Conservation (phyloP, 2,888 invertebrate species). For the Lasioglossum calceatum region DNA sequence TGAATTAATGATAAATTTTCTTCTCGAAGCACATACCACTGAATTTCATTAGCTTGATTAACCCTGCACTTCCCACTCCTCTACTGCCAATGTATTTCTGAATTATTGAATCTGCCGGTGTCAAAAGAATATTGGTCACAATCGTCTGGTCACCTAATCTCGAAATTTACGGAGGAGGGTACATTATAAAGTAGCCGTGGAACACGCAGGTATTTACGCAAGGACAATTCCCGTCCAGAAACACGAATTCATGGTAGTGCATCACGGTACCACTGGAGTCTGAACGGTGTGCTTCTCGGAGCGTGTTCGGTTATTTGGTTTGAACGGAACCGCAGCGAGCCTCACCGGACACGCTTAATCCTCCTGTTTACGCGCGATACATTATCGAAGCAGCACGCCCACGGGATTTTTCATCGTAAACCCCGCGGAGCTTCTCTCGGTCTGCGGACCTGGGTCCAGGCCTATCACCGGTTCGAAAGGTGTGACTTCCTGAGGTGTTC, state of each 20-base stretch:
- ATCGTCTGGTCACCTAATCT: slow-evolving; percentile 44
- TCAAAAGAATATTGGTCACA: slow-evolving; percentile 17
- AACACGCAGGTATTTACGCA: slow-evolving; percentile 25
- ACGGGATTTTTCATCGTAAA: slow-evolving; percentile 69
- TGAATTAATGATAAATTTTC: not conserved
- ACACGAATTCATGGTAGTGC: slow-evolving; percentile 46
- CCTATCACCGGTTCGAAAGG: slow-evolving; percentile 28
- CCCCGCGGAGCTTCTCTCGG: slow-evolving; percentile 8
- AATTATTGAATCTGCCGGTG: slow-evolving; percentile 20
- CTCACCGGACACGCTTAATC: slow-evolving; percentile 65
- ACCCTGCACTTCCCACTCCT: not conserved
- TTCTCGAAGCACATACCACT: not conserved
- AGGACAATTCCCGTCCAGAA: slow-evolving; percentile 23
- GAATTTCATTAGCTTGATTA: not conserved
- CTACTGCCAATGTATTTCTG: not conserved
- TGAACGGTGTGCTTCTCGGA: not conserved
- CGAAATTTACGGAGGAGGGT: slow-evolving; percentile 43
- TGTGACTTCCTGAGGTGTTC: slow-evolving; percentile 55
- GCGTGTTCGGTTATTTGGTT: slow-evolving; percentile 58
- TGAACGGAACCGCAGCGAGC: slow-evolving; percentile 55
- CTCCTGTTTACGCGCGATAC: slow-evolving; percentile 71
- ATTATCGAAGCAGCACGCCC: slow-evolving; percentile 66
- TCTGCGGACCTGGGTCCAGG: slow-evolving; percentile 1
- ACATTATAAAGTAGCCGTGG: slow-evolving; percentile 31
- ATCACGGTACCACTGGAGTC: slow-evolving; percentile 17